Conservation (phyloP, 2,888 invertebrate species). For the Sinotaia quadrata region DNA sequence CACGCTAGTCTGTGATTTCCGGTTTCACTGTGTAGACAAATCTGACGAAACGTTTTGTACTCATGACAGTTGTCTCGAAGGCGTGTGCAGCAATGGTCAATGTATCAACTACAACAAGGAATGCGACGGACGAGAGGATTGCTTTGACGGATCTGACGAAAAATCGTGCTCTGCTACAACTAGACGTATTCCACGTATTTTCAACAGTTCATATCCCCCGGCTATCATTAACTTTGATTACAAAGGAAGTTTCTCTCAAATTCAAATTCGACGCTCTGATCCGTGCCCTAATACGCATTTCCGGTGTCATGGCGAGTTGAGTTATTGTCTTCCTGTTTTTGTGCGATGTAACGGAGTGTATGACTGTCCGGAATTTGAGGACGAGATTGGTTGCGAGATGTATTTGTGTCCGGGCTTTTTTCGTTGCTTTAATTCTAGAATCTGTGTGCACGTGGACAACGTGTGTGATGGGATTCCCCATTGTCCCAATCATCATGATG, state of each 20-base stretch:
- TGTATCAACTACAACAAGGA: not conserved
- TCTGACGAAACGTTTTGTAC: too few species aligned
- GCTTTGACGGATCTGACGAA: conserved; percentile 2
- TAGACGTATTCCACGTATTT: not conserved
- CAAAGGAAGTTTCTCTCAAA: not conserved
- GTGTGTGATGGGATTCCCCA: conserved; percentile 8
- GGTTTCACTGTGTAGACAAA: too few species aligned
- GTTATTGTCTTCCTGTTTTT: conserved; percentile 13
- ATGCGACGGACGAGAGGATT: not conserved
- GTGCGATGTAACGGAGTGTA: not conserved
- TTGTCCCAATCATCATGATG: conserved; percentile 10
- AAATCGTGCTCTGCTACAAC: not conserved
- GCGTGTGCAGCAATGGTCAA: not conserved
- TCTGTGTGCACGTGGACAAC: conserved; percentile 5
- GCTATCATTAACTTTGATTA: not conserved
- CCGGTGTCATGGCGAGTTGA: conserved; percentile 1
- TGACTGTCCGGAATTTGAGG: conserved; percentile 12
- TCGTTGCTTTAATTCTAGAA: not conserved
- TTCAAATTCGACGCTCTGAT: not conserved
- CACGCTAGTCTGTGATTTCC: too few species aligned
- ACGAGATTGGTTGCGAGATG: conserved; percentile 5
- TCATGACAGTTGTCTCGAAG: too few species aligned
- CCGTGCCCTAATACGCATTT: conserved; percentile 15
- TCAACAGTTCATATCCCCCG: not conserved
- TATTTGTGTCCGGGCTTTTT: conserved; percentile 21